These are phyloP conservation scores for Pyrocephalus nanus DNA, from an alignment of 2,797 vertebrate genomes.

Conservation along the genomic window DNA sequence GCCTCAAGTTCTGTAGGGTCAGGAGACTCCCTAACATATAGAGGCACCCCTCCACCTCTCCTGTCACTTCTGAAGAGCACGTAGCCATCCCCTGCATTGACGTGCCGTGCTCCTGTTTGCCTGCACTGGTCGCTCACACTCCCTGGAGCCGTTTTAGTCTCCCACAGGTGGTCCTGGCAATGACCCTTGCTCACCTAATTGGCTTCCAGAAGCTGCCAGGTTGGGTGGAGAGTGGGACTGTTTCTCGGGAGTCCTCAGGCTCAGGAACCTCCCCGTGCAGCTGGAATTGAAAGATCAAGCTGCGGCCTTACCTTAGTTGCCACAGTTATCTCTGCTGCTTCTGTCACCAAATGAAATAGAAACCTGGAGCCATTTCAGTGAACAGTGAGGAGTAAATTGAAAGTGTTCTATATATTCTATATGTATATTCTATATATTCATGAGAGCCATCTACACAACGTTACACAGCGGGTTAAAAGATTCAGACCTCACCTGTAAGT, in stretches of 20 bases:
- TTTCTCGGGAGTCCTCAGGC: neutral
- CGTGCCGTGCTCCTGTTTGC: neutral
- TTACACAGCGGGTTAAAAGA: neutral
- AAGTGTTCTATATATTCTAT: neutral
- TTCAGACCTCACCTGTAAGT: neutral
- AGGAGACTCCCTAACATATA: neutral
- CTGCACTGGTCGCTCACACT: neutral
- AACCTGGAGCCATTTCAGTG: neutral
- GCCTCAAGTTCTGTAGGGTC: neutral
- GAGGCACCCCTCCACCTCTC: neutral
- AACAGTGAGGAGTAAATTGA: neutral
- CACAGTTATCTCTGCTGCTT: neutral
- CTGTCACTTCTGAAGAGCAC: neutral
- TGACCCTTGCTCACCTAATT: neutral
- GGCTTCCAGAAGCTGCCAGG: neutral
- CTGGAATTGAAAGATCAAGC: neutral
- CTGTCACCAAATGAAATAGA: neutral
- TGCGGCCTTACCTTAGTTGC: neutral
- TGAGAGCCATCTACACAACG: neutral
- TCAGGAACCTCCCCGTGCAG: neutral
- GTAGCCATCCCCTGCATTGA: neutral
- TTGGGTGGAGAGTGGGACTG: accelerated
- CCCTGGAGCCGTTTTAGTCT: neutral
- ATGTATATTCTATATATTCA: neutral
- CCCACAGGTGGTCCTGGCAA: neutral